phyloP scores from a whole-genome alignment of 2,113 vertebrate genomes.

The Nothobranchius furzeri region DNA sequence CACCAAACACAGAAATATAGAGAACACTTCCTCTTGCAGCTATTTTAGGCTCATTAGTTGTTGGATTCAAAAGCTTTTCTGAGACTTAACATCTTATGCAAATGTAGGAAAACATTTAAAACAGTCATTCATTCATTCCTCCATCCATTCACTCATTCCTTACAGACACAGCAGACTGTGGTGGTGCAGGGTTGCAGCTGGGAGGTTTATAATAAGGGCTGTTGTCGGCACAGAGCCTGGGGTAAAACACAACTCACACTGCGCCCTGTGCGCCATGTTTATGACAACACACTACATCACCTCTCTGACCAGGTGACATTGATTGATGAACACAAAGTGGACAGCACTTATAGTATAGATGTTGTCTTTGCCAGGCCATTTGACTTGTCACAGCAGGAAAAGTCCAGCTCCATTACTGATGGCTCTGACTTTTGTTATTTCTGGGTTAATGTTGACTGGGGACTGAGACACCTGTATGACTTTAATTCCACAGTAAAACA shows the following conservation, averaged over 20 bases:
- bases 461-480: background rate
- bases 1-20: background rate
- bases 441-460: background rate
- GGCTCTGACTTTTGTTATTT: conserved; percentile 1
- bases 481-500: background rate
- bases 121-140: background rate
- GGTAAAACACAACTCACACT: conserved; percentile 29
- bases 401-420: conserved; percentile 7
- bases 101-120: background rate
- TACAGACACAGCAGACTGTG: background rate
- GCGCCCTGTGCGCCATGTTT: conserved; percentile 3
- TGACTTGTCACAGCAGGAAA: conserved; percentile 3
- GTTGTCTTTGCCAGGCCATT: conserved; percentile 12
- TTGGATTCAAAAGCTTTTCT: background rate
- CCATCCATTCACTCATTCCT: too few relatives aligned
- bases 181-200: conserved; percentile 38
- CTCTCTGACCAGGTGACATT: conserved; percentile 41
- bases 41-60: background rate
- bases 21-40: background rate
- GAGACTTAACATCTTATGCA: background rate
- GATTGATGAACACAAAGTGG: conserved; percentile 32
- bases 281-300: conserved; percentile 25
- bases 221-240: conserved; percentile 31
- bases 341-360: background rate
- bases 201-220: conserved; percentile 43